Base-by-base conservation (phyloP, 2,888 invertebrate species). In the Parthenolecanium corni region DNA sequence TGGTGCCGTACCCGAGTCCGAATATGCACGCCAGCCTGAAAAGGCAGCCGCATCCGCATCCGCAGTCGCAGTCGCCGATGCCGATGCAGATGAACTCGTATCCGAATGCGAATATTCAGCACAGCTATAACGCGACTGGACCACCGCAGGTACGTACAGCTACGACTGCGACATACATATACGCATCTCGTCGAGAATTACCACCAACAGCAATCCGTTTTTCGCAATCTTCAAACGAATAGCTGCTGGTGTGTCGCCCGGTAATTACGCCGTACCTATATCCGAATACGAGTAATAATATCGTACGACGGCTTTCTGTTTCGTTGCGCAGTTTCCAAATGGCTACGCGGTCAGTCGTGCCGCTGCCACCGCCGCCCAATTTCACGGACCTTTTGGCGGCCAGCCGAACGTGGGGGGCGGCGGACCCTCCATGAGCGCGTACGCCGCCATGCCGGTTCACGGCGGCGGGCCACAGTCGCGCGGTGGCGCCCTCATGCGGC, bases 1-100 rank as follows among this genome's bases (percentile, higher is more conserved):
- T 89, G 76, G 80, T 87, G 53, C 91, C 92, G 1, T 92, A 92
- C 74, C 90, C 91, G 21, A 83, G 82, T 65, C 87, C 89, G 14
- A 84, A 85, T 64, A 86, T 89, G 84, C 86, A 90, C 73, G 86
- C 88, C 82, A 81, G 83, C 64, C 87, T 87, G 71, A 86, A 90
- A 70, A 79, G 87, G 70, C 78, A 80, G 65, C n/a, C n/a, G n/a
- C n/a, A n/a, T n/a, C 76, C 75, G 66, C 82, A 49, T 9, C 47
- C 23, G 18, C 53, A 80, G 67, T 75, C 73, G 66, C 68, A 52
- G n/a, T 18, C 36, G 11, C 25, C 14, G 18, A 49, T 49, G 5
- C 58, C 49, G 20, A 51, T 40, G n/a, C 64, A 62, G 25, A 51
- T 58, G 46, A 58, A 51, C 21, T 51, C 64, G 9, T 64, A 64